Base-by-base conservation (phyloP, 2,113 vertebrate genomes). In the Chitala chitala region DNA sequence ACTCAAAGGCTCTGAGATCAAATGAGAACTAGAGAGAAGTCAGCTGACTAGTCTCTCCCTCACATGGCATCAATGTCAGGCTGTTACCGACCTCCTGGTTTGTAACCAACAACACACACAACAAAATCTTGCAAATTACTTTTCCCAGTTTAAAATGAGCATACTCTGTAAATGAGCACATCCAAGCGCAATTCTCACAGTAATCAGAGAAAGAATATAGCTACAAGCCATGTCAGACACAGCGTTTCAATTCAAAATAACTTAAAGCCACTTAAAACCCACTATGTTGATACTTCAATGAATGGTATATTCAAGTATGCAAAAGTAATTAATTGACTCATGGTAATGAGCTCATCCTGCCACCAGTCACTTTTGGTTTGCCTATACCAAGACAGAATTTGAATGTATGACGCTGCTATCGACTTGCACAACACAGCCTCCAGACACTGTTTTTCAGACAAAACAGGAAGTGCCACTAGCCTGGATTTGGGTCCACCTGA, bases 61-160 rank as follows among this genome's bases (percentile, higher is more conserved):
- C 40, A 46, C 46, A 15, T 46, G 40, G 12, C 44, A 12, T 48
- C 40, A 24, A 46, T 68, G 64, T 68, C 64, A 46, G 24, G 38
- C 64, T 68, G 64, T 24, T 68, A 10, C 42, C 38, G n/a, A 48
- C 22, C 59, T 17, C 13, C 56, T 40, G 17, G 42, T 65, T 65
- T 65, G 63, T 38, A 65, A 65, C 17, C 36, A 65, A 42, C n/a
- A n/a, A n/a, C n/a, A n/a, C n/a, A 65, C 63, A 65, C 9, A 65
- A 42, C 36, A n/a, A 24, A 59, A 15, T 59, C n/a, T 65, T 64
- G 36, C 36, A 65, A 13, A 59, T 48, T 68, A 38, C n/a, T n/a
- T 20, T 63, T 70, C 54, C 78, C 74, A 4, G 61, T 76, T 48
- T 73, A 13, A n/a, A 42, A 22, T n/a, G 15, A 46, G 38, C 42